phyloP scores from a whole-genome alignment of 2,888 invertebrate species.

The Harpalus rufipes region DNA sequence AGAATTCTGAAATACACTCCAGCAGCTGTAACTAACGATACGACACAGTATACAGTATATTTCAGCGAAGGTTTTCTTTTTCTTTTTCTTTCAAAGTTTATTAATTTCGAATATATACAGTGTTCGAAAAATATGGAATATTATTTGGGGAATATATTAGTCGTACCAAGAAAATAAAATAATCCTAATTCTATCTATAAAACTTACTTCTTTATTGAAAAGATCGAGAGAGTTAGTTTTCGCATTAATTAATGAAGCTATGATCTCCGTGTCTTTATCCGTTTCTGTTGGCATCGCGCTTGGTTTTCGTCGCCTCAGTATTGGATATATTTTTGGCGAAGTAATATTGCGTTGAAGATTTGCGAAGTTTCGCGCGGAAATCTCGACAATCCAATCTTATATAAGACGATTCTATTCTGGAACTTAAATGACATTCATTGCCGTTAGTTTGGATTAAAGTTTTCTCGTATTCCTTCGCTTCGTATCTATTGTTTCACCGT shows the following conservation, averaged over 20 bases:
- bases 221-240: conserved; percentile 52
- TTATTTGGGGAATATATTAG: too few species aligned
- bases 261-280: conserved; percentile 29
- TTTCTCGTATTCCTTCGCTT: conserved; percentile 29
- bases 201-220: not conserved
- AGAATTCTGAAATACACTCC: conserved; percentile 23
- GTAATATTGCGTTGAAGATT: conserved; percentile 59
- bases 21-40: conserved; percentile 25
- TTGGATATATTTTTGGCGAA: conserved; percentile 62
- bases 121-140: too few species aligned
- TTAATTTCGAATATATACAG: too few species aligned
- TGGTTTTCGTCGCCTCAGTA: conserved; percentile 55
- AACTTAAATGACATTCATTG: conserved; percentile 73
- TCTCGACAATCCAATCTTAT: conserved; percentile 66
- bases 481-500: conserved; percentile 58
- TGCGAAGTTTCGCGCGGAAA: conserved; percentile 63
- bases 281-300: conserved; percentile 3
- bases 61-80: not conserved
- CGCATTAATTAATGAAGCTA: conserved; percentile 53
- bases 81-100: not conserved
- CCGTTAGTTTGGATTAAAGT: conserved; percentile 71
- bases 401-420: conserved; percentile 69
- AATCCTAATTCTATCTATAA: too few species aligned
- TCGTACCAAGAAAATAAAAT: too few species aligned
- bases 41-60: not conserved